These are phyloP conservation scores for Kryptolebias marmoratus DNA, from an alignment of 2,113 vertebrate species.

Conservation along the genomic window DNA sequence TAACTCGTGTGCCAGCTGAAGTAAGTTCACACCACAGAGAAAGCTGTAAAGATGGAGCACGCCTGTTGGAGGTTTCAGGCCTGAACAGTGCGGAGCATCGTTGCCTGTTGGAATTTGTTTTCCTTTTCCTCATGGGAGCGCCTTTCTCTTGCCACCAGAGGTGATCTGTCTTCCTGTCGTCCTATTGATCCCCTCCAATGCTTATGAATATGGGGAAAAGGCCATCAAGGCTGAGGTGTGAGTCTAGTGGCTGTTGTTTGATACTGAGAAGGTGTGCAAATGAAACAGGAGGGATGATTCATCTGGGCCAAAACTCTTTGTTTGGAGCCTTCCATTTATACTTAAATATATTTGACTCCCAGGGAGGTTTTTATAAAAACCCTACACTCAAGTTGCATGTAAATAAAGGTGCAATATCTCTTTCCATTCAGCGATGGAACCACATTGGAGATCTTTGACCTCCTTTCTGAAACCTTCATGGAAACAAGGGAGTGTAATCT, in stretches of 20 bases:
- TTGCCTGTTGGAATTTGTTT: slow-evolving; percentile 64
- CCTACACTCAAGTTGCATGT: slow-evolving; percentile 21
- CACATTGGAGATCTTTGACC: slow-evolving; percentile 50
- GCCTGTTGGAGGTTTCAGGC: slow-evolving; percentile 14
- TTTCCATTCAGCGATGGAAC: neutral
- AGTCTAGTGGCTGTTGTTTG: slow-evolving; percentile 48
- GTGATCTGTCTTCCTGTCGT: slow-evolving; percentile 78
- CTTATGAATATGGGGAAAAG: slow-evolving; percentile 77
- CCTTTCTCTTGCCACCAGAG: slow-evolving; percentile 45
- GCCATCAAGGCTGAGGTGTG: slow-evolving; percentile 36
- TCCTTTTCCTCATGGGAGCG: slow-evolving; percentile 43
- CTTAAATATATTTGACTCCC: slow-evolving; percentile 22
- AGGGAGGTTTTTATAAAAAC: slow-evolving; percentile 29
- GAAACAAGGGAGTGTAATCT: slow-evolving; percentile 60
- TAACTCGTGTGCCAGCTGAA: slow-evolving; percentile 24
- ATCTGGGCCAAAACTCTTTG: slow-evolving; percentile 34
- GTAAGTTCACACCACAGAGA: slow-evolving; percentile 10
- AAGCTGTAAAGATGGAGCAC: slow-evolving; percentile 16
- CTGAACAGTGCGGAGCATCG: slow-evolving; percentile 6
- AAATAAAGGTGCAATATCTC: slow-evolving; percentile 49
- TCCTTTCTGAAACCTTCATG: slow-evolving; percentile 27
- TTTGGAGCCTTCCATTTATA: slow-evolving; percentile 31
- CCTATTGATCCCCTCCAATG: slow-evolving; percentile 71
- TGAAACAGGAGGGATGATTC: slow-evolving; percentile 52
- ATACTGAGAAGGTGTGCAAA: slow-evolving; percentile 64